These are phyloP conservation scores for Mormoops blainvillei DNA, from an alignment of 2,113 vertebrate genomes.

Conservation along the genomic window DNA sequence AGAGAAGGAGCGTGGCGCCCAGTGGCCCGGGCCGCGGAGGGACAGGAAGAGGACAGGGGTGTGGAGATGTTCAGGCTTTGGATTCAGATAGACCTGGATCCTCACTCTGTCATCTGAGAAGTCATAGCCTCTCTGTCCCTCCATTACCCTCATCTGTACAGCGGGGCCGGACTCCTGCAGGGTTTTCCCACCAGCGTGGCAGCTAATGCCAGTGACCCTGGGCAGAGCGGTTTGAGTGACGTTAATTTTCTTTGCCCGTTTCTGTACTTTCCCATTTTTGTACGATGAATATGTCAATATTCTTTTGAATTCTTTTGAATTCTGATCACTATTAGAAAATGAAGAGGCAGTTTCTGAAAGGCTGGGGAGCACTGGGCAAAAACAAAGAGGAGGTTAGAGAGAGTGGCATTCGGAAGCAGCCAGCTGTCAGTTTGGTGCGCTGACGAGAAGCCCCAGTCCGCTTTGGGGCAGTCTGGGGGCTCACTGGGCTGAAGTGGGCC, in stretches of 20 bases:
- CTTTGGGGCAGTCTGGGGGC: background rate
- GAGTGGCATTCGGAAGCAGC: background rate
- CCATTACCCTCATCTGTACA: background rate
- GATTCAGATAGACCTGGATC: background rate
- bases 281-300: background rate
- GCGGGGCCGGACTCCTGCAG: background rate
- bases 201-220: background rate
- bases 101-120: background rate
- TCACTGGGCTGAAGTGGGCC: background rate
- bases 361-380: background rate
- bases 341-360: background rate
- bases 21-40: background rate
- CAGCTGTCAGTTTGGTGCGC: background rate
- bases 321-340: background rate
- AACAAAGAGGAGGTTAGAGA: background rate
- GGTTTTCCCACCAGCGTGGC: background rate
- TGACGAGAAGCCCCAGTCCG: too few species aligned
- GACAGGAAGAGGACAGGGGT: background rate
- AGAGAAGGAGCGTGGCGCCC: accelerated
- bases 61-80: background rate
- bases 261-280: background rate
- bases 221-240: background rate
- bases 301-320: background rate
- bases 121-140: background rate
- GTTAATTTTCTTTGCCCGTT: background rate